Base-by-base conservation (phyloP, 1,140 invertebrate genomes). In the Aphaenogaster rudis region DNA sequence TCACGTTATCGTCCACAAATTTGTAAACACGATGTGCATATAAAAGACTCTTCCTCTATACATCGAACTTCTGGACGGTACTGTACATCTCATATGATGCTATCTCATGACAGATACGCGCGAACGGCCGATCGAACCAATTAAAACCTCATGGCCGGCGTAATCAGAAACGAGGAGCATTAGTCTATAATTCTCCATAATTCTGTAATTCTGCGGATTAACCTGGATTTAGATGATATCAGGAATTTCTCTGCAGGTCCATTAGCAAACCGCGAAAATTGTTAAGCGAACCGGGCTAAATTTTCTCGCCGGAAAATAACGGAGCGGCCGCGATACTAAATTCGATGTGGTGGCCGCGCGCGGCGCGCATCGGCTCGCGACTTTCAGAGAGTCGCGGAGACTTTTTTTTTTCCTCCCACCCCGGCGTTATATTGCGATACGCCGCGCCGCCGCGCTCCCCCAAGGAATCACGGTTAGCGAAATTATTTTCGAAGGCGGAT, bases 401-500 rank as follows among this genome's bases (percentile, higher is more conserved):
- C 3, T n/a, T 15, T n/a, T 59, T 74, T 84, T 33, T 8, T 36
- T 5, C 1, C 21, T 0, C 45, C 42, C 13, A 4, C 7, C 7
- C 39, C 28, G 5, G 64, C 50, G 71, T 52, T 88, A 85, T 87
- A 85, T 87, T 59, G 54, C 74, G 74, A 82, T 74, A 71, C 78
- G 52, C 57, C 33, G 13, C 78, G 52, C 57, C 33, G 13, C 42
- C 52, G 15, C 13, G 52, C 17, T 28, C 17, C 15, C 45, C 54
- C 15, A 45, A 74, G 80, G 80, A 84, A 84, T 84, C 69, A 63
- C 50, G 45, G 67, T 54, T 86, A 78, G 39, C 28, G 52, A n/a
- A 36, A 86, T 67, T 89, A 89, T 89, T 90, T 89, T 59, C 36
- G 33, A 77, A 85, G 77, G 59, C 9, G 36, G 42, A 84, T 84